These are phyloP conservation scores for Octomys mimax DNA, from an alignment of 2,797 vertebrate genomes.

Conservation along the genomic window DNA sequence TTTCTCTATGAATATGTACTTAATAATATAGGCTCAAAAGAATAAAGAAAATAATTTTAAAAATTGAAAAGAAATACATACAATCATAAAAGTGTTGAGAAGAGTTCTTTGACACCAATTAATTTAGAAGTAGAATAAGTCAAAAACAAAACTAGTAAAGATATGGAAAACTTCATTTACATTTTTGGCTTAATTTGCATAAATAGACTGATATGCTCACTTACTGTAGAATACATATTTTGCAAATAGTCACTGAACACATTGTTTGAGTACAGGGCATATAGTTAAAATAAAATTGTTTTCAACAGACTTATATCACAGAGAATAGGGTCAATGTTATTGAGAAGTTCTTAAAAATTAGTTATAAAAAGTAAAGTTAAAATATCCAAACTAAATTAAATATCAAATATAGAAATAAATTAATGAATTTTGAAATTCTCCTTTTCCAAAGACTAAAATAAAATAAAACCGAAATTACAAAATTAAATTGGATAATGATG, in stretches of 20 bases:
- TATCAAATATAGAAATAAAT: neutral
- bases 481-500: neutral
- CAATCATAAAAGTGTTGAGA: neutral
- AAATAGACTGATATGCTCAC: neutral
- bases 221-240: neutral
- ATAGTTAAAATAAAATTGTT: neutral
- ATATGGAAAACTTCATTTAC: neutral
- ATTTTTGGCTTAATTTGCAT: neutral
- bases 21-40: neutral
- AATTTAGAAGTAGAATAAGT: neutral
- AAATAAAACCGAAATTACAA: neutral
- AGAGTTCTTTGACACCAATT: neutral
- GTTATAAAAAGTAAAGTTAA: neutral
- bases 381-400: neutral
- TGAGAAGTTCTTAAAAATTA: neutral
- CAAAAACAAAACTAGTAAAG: neutral
- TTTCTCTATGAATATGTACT: neutral
- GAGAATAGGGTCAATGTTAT: neutral
- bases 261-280: neutral
- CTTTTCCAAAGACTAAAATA: neutral
- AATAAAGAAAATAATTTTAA: neutral
- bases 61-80: neutral
- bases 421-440: neutral
- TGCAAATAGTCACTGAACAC: neutral
- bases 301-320: neutral